phyloP scores from a whole-genome alignment of 2,113 vertebrate genomes.

The Toxostoma redivivum region DNA sequence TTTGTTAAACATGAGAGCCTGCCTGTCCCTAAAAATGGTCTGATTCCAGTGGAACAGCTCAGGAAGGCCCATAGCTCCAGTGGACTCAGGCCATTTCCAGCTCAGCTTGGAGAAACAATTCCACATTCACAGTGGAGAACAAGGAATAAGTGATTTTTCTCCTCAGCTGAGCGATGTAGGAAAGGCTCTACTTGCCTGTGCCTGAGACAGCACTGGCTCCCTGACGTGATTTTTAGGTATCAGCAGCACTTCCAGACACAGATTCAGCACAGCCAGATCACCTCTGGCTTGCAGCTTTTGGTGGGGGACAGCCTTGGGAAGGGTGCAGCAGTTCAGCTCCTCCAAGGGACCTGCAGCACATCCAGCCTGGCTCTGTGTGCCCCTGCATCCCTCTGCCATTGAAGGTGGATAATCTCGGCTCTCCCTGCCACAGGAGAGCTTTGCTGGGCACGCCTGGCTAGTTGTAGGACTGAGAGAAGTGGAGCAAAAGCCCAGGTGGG shows the following conservation, averaged over 20 bases:
- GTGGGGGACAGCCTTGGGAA: neutral
- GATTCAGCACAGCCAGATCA: neutral
- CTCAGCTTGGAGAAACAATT: neutral
- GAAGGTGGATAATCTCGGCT: neutral
- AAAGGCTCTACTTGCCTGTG: neutral
- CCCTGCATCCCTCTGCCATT: neutral
- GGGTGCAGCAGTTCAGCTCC: neutral
- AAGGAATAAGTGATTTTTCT: neutral
- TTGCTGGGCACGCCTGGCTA: neutral
- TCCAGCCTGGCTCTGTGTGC: neutral
- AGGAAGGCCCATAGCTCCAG: neutral
- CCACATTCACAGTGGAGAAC: neutral
- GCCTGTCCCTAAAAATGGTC: neutral
- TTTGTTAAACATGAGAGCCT: neutral
- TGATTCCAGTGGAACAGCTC: neutral
- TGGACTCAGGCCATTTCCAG: neutral
- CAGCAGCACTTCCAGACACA: neutral
- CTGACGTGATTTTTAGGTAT: neutral
- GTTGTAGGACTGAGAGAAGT: neutral
- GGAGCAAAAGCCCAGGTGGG: neutral
- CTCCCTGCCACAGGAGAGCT: neutral
- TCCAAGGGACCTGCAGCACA: neutral
- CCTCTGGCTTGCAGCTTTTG: neutral
- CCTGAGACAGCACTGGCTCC: neutral
- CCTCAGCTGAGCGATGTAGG: neutral